Conservation (phyloP, 2,797 vertebrate genomes). For the Parotocinclus haroldoi region DNA sequence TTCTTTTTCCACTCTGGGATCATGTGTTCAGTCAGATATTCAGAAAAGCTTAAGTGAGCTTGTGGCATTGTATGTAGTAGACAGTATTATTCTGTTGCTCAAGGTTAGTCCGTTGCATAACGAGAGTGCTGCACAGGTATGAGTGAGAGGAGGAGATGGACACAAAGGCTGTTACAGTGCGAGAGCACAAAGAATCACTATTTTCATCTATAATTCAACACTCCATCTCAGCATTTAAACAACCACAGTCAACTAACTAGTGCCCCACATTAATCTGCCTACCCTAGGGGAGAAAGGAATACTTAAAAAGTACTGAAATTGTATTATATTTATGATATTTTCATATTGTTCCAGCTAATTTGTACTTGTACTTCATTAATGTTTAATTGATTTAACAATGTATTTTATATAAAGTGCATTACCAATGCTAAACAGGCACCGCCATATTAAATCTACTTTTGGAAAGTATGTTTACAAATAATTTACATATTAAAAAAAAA, state of each 20-base stretch:
- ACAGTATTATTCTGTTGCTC: not conserved
- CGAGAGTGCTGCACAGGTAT: not conserved
- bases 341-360: no score
- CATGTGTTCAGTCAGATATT: slow-evolving; percentile 22
- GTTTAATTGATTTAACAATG: no score
- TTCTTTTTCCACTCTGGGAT: slow-evolving; percentile 35
- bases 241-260: slow-evolving; percentile 13
- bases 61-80: slow-evolving; percentile 10
- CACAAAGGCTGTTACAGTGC: slow-evolving; percentile 46
- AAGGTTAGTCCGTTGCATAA: slow-evolving; percentile 2
- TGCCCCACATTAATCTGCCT: not conserved
- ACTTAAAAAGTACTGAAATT: no score
- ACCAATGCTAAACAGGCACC: no score
- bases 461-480: no score
- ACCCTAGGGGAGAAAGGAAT: no score
- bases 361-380: no score
- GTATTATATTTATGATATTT: no score
- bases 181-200: slow-evolving; percentile 50
- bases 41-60: slow-evolving; percentile 24
- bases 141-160: slow-evolving; percentile 16
- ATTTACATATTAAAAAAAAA: no score
- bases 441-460: no score
- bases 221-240: slow-evolving; percentile 23
- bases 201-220: slow-evolving; percentile 50
- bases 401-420: no score